Percentiles rank a stretch among this genome's conserved stretches.
Evolutionary conservation across 2,113 vertebrate genomes (phyloP).

Genomic region (Peromyscus maniculatus): DNA sequence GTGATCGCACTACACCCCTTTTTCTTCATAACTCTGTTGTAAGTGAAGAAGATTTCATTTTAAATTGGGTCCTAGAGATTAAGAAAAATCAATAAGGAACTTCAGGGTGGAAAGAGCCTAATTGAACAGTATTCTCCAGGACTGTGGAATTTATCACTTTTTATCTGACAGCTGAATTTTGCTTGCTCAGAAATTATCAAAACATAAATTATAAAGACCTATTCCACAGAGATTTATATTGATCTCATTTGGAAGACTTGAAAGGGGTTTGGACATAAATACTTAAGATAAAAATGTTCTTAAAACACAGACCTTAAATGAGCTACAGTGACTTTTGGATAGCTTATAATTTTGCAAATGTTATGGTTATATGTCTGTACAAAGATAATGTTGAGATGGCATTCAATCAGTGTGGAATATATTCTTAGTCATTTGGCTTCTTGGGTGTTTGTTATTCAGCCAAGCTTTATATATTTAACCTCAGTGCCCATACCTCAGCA

Average conservation of each 20-base stretch:
- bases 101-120: slow-evolving; percentile 1
- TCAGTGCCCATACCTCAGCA: not conserved
- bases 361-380: slow-evolving; percentile 49
- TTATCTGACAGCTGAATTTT: slow-evolving; percentile 57
- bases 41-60: slow-evolving; percentile 51
- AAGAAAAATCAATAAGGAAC: slow-evolving; percentile 63
- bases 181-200: slow-evolving; percentile 71
- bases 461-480: not conserved
- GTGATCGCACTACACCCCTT: not conserved
- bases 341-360: slow-evolving; percentile 56
- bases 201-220: slow-evolving; percentile 63
- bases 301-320: slow-evolving; percentile 16
- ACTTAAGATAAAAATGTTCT: not conserved
- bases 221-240: slow-evolving; percentile 61
- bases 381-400: not conserved
- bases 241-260: slow-evolving; percentile 70
- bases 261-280: slow-evolving; percentile 67
- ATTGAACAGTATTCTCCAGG: slow-evolving; percentile 51
- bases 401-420: slow-evolving; percentile 14
- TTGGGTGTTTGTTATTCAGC: not conserved
- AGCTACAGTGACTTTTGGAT: slow-evolving; percentile 47
- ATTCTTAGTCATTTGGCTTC: not conserved
- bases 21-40: not conserved
- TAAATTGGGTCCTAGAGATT: slow-evolving; percentile 56
- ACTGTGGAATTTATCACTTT: slow-evolving; percentile 66